Percentiles rank a stretch among this genome's conserved stretches.
phyloP scores from a whole-genome alignment of 2,113 vertebrate genomes.

The Nannospalax galili region DNA sequence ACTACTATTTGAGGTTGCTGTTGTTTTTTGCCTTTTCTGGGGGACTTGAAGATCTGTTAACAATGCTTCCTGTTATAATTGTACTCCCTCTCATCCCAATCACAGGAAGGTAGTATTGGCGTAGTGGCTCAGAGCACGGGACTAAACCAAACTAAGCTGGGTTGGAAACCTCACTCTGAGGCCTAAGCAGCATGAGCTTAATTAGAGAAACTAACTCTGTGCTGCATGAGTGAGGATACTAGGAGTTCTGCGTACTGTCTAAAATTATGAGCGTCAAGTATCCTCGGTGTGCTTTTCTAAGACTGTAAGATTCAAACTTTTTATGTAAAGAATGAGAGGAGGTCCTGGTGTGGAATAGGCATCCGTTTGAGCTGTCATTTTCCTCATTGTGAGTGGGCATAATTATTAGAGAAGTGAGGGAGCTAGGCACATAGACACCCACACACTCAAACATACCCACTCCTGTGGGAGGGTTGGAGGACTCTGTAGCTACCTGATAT shows the following conservation, averaged over 20 bases:
- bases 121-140: background rate
- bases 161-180: background rate
- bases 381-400: background rate
- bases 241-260: background rate
- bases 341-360: background rate
- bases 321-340: background rate
- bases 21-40: slow-evolving; percentile 8
- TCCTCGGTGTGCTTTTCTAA: background rate
- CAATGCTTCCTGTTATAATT: background rate
- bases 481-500: background rate
- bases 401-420: background rate
- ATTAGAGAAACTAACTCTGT: background rate
- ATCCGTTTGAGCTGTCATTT: background rate
- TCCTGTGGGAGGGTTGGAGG: background rate
- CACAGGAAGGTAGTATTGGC: background rate
- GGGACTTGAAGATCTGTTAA: background rate
- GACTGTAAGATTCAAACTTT: slow-evolving; percentile 7
- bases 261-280: too few species aligned
- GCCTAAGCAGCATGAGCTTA: background rate
- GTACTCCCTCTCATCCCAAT: background rate
- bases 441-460: background rate
- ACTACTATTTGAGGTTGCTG: background rate
- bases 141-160: background rate
- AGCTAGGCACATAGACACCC: background rate
- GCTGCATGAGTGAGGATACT: background rate